Conservation (phyloP, 2,888 invertebrate genomes). For the Caenorhabditis sp. region DNA sequence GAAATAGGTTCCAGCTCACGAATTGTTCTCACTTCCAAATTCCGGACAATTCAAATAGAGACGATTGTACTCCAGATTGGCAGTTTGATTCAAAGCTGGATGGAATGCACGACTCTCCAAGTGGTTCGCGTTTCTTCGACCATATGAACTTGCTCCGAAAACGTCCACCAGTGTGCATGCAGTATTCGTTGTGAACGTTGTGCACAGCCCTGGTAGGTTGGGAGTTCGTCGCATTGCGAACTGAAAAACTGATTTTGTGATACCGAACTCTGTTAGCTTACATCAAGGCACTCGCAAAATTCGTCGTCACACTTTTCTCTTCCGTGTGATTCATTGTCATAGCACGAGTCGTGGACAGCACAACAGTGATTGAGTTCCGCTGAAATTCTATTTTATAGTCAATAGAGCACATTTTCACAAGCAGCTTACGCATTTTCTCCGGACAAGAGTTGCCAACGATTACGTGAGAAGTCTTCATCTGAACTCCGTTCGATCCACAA, state of each 20-base stretch:
- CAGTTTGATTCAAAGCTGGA: conserved; percentile 46
- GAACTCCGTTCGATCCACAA: neutral
- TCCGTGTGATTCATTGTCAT: neutral
- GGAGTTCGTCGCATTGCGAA: neutral
- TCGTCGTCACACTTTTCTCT: neutral
- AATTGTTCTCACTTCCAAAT: conserved; percentile 25
- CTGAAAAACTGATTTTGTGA: neutral
- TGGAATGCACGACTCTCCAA: conserved; percentile 5
- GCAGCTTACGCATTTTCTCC: conserved; percentile 40
- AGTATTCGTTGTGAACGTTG: neutral
- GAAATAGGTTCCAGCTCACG: neutral
- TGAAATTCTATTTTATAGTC: conserved; percentile 4
- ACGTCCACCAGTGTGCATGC: conserved; percentile 14
- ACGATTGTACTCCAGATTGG: neutral
- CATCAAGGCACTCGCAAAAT: neutral
- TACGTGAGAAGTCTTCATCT: neutral
- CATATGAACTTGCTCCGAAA: conserved; percentile 23
- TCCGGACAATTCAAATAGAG: conserved; percentile 15
- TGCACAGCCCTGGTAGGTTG: neutral
- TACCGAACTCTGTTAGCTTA: neutral
- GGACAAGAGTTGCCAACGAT: neutral
- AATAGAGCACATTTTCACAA: no score
- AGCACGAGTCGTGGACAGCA: conserved; percentile 43
- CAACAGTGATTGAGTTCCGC: conserved; percentile 45
- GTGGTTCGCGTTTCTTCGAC: neutral